Percentiles rank a stretch among this genome's conserved stretches.
Evolutionary conservation across 2,888 invertebrate genomes (phyloP).

Genomic region (Xestia rhomboidea): DNA sequence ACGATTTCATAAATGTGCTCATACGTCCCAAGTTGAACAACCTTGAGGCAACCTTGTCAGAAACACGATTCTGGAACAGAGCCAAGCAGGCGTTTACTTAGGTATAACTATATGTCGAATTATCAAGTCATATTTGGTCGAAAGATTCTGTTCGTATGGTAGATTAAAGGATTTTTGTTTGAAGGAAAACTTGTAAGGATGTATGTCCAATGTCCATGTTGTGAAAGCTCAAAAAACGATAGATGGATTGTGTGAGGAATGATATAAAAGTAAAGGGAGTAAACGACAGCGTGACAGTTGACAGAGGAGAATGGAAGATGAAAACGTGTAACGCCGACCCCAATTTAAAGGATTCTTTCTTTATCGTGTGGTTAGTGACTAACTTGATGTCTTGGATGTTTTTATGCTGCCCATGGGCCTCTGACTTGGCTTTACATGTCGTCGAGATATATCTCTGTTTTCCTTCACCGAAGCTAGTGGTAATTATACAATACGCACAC

Average conservation of each 20-base stretch:
- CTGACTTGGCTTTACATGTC: no score
- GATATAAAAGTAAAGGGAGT: not conserved
- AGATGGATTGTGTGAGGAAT: not conserved
- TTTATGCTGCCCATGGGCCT: no score
- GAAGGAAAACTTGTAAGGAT: no score
- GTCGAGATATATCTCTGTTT: no score
- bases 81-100: slow-evolving; percentile 60
- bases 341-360: no score
- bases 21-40: slow-evolving; percentile 50
- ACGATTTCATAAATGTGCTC: slow-evolving; percentile 57
- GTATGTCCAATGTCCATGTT: not conserved
- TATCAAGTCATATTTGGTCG: slow-evolving; percentile 11
- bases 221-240: not conserved
- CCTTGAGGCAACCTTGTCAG: slow-evolving; percentile 60
- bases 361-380: no score
- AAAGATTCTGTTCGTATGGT: not conserved
- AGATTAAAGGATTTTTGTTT: not conserved
- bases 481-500: no score
- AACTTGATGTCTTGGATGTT: no score
- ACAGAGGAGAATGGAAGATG: not conserved
- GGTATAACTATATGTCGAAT: slow-evolving; percentile 31
- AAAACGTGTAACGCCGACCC: no score
- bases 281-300: not conserved
- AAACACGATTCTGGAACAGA: slow-evolving; percentile 55
- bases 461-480: no score